Percentiles rank a stretch among this genome's conserved stretches.
Conservation (phyloP, 2,113 vertebrate genomes). For the Pao palembangensis region DNA sequence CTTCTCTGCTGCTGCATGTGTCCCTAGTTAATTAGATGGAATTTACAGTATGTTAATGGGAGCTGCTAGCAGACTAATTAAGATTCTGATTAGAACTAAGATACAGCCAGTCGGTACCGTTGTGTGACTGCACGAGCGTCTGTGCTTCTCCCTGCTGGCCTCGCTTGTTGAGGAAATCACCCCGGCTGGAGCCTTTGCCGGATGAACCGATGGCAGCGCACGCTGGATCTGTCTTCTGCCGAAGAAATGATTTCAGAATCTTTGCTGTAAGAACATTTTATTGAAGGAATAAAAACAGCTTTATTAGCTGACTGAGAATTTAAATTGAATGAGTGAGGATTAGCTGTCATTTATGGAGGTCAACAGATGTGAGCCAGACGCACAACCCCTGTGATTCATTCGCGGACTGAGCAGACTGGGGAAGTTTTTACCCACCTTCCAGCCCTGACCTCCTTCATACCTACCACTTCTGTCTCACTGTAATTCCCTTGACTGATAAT, state of each 20-base stretch:
- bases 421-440: neutral
- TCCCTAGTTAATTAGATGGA: conserved; percentile 70
- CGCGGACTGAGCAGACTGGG: too few species aligned
- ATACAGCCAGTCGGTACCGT: conserved; percentile 59
- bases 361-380: conserved; percentile 15
- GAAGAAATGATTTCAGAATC: conserved; percentile 21
- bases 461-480: too few species aligned
- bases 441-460: neutral
- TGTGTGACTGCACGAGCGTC: conserved; percentile 29
- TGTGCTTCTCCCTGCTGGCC: conserved; percentile 33
- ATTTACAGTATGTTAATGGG: conserved; percentile 70
- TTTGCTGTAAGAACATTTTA: conserved; percentile 11
- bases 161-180: conserved; percentile 46
- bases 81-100: conserved; percentile 76
- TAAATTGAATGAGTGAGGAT: neutral
- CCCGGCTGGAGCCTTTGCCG: conserved; percentile 13
- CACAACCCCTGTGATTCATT: neutral
- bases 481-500: too few species aligned
- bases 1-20: conserved; percentile 24
- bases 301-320: conserved; percentile 2
- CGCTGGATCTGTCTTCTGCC: conserved; percentile 10
- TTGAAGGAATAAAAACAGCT: neutral
- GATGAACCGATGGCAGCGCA: conserved; percentile 25
- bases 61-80: conserved; percentile 76
- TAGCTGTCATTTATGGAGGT: neutral